Percentiles rank a stretch among this genome's conserved stretches.
Evolutionary conservation across 2,113 vertebrate genomes (phyloP).

Genomic region (Oxygymnocypris stewartii): DNA sequence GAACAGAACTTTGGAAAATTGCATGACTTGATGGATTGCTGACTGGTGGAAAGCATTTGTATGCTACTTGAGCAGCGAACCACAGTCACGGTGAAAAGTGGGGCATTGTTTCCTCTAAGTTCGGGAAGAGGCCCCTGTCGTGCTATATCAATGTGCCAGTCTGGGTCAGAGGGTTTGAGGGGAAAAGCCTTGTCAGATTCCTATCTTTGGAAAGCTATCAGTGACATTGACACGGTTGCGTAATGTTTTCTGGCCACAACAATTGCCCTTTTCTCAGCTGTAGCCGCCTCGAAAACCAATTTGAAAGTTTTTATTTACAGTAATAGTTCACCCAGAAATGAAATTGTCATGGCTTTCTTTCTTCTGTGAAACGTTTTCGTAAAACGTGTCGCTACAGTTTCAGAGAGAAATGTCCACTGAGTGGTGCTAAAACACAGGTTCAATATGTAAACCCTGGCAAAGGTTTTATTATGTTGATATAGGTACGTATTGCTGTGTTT

Average conservation of each 20-base stretch:
- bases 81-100: conserved; percentile 23
- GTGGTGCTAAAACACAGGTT: no score
- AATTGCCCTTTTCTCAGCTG: not conserved
- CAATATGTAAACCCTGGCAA: no score
- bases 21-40: conserved; percentile 41
- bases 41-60: conserved; percentile 39
- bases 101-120: not conserved
- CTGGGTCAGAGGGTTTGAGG: not conserved
- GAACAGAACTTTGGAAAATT: conserved; percentile 18
- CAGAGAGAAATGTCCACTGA: no score
- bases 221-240: not conserved
- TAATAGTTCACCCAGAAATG: not conserved
- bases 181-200: conserved; percentile 2
- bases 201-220: not conserved
- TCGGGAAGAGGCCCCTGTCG: not conserved
- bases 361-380: no score
- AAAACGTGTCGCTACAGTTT: no score
- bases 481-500: no score
- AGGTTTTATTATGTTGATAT: no score
- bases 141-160: conserved; percentile 8
- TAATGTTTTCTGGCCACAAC: not conserved
- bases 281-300: not conserved
- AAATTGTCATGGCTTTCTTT: not conserved
- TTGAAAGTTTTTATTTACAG: not conserved
- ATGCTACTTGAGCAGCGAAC: not conserved